Evolutionary conservation across 2,888 invertebrate genomes (phyloP).

Genomic region (Oasisia sp.): DNA sequence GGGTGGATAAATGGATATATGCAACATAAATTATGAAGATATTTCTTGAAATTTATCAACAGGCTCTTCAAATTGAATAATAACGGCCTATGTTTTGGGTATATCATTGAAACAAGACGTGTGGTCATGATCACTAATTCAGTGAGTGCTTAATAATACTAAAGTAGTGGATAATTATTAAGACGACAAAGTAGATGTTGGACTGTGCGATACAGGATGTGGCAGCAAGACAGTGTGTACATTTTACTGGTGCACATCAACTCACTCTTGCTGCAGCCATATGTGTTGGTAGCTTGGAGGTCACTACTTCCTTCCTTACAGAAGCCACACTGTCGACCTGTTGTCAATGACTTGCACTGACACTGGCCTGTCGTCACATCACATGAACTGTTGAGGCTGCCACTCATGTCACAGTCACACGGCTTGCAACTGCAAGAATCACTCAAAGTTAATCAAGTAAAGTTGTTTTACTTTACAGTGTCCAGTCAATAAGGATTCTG

Average conservation of each 20-base stretch:
- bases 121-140: not conserved
- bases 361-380: constrained; percentile 55
- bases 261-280: constrained; percentile 55
- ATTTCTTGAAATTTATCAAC: not conserved
- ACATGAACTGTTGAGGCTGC: constrained; percentile 57
- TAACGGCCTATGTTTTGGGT: not conserved
- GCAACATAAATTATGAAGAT: not conserved
- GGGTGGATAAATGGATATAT: too few species aligned
- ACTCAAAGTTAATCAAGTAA: not conserved
- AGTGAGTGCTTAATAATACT: not conserved
- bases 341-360: constrained; percentile 58
- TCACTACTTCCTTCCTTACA: constrained; percentile 57
- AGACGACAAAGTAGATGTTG: not conserved
- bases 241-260: constrained; percentile 20
- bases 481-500: too few species aligned
- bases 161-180: not conserved
- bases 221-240: not conserved
- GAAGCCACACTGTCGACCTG: constrained; percentile 52
- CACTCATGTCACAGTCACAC: constrained; percentile 59
- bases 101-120: not conserved
- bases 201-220: not conserved
- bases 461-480: too few species aligned
- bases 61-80: not conserved
- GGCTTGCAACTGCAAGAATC: constrained; percentile 45
- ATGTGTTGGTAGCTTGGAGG: constrained; percentile 57